Base-by-base conservation (phyloP, 1,140 invertebrate species). In the Copidosoma floridanum region DNA sequence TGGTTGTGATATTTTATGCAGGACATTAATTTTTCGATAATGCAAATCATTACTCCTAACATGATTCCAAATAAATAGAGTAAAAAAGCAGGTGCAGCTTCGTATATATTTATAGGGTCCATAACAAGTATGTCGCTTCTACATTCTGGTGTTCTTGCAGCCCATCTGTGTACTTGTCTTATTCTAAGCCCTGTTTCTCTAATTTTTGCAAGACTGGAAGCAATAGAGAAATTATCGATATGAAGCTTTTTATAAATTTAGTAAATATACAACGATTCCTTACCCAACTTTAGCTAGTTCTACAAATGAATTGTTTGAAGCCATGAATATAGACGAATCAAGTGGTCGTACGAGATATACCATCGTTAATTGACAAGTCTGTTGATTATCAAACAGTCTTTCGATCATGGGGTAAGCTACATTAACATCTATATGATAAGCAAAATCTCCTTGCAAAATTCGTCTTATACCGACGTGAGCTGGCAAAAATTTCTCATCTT, bases 81-180 rank as follows among this genome's bases (percentile, higher is more conserved):
- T 40, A 72, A 48, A 14, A 72, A 52, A n/a, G 70, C 68, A 3
- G 70, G 62, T 2, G 70, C 68, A 2, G 67, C 68, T 53, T 71
- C 70, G 12, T 65, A 69, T 14, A 72, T 65, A 0, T 62, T 64
- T 29, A 72, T 64, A 5, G 70, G 70, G 43, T 71, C 64, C 7
- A 69, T 66, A 8, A 63, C 62, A 4, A 69, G 56, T 3, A 63
- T 66, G 16, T 67, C 69, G 0, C 47, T 50, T 46, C 63, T 38
- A 11, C 71, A 72, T 16, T 69, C 53, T 10, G 71, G 71, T n/a
- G 65, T 66, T 18, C 65, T 71, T n/a, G 70, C 66, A 3, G 65
- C 61, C 71, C 71, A 72, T 24, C 60, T 43, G 7, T 69, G 70
- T 18, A 69, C 56, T 55, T 70, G 65, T n/a, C 71, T 67, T 40